Percentiles rank a stretch among this genome's conserved stretches.
phyloP scores from a whole-genome alignment of 2,797 vertebrate genomes.

The Cyclopterus lumpus region DNA sequence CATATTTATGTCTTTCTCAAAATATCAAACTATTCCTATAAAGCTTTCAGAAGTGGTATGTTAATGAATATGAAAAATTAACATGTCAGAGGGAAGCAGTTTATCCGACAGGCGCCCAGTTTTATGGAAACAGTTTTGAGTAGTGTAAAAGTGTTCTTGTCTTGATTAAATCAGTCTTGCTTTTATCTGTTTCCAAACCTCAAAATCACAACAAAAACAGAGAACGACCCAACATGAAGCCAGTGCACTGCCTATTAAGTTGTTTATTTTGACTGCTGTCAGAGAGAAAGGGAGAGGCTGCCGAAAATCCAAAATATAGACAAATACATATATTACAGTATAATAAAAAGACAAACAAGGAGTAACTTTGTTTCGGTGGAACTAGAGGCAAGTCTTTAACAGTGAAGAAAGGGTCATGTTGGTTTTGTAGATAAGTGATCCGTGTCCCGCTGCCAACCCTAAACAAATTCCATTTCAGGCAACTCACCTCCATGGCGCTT shows the following conservation, averaged over 20 bases:
- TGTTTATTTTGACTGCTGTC: slow-evolving; percentile 85
- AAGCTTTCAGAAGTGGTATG: slow-evolving; percentile 9
- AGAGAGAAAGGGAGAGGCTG: slow-evolving; percentile 14
- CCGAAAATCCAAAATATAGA: slow-evolving; percentile 32
- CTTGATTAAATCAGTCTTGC: slow-evolving; percentile 63
- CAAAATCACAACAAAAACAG: slow-evolving; percentile 77
- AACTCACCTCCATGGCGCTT: slow-evolving; percentile 78
- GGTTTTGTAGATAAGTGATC: slow-evolving; percentile 85
- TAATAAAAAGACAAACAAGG: slow-evolving; percentile 79
- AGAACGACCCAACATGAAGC: slow-evolving; percentile 62
- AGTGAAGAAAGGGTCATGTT: slow-evolving; percentile 79
- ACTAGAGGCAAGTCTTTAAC: slow-evolving; percentile 66
- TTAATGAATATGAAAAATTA: slow-evolving; percentile 32
- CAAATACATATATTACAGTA: slow-evolving; percentile 63
- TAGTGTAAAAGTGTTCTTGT: slow-evolving; percentile 59
- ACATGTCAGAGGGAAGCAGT: slow-evolving; percentile 18
- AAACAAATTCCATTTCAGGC: slow-evolving; percentile 87
- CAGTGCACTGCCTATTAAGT: slow-evolving; percentile 69
- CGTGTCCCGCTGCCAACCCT: slow-evolving; percentile 81
- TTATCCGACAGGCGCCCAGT: slow-evolving; percentile 21
- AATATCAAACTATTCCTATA: slow-evolving; percentile 2
- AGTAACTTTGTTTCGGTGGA: slow-evolving; percentile 74
- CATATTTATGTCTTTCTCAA: not conserved
- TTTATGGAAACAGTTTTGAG: slow-evolving; percentile 59
- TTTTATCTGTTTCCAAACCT: slow-evolving; percentile 75